These are phyloP conservation scores for Rhinoderma darwinii DNA, from an alignment of 2,113 vertebrate species.

Conservation along the genomic window DNA sequence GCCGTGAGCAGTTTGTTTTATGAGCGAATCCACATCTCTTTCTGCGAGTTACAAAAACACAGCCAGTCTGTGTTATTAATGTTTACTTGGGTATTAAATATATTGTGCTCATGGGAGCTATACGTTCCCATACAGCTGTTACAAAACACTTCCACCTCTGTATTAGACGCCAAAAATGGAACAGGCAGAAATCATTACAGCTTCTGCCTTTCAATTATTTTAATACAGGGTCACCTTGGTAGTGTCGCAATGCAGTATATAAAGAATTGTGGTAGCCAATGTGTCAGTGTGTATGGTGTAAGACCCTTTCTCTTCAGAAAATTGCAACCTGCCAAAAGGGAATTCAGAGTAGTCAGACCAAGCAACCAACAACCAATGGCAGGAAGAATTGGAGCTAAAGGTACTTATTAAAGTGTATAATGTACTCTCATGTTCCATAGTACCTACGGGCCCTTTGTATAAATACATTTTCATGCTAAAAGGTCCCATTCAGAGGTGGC, in stretches of 20 bases:
- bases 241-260: slow-evolving; percentile 60
- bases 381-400: neutral
- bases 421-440: neutral
- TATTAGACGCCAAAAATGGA: slow-evolving; percentile 58
- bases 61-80: slow-evolving; percentile 59
- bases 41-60: slow-evolving; percentile 59
- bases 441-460: neutral
- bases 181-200: slow-evolving; percentile 59
- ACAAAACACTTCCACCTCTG: slow-evolving; percentile 59
- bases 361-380: neutral
- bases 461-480: neutral
- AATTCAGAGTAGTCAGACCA: neutral
- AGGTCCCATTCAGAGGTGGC: neutral
- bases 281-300: slow-evolving; percentile 32
- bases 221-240: slow-evolving; percentile 60
- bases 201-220: slow-evolving; percentile 59
- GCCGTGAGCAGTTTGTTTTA: slow-evolving; percentile 58
- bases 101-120: slow-evolving; percentile 56
- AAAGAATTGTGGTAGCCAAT: slow-evolving; percentile 46
- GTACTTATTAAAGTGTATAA: neutral
- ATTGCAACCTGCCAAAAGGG: neutral
- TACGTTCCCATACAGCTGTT: slow-evolving; percentile 59
- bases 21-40: slow-evolving; percentile 56
- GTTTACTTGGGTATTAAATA: slow-evolving; percentile 61
- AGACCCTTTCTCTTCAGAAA: slow-evolving; percentile 19